These are phyloP conservation scores for Xanthorhoe spadicearia DNA, from an alignment of 2,888 invertebrate genomes.

Conservation along the genomic window DNA sequence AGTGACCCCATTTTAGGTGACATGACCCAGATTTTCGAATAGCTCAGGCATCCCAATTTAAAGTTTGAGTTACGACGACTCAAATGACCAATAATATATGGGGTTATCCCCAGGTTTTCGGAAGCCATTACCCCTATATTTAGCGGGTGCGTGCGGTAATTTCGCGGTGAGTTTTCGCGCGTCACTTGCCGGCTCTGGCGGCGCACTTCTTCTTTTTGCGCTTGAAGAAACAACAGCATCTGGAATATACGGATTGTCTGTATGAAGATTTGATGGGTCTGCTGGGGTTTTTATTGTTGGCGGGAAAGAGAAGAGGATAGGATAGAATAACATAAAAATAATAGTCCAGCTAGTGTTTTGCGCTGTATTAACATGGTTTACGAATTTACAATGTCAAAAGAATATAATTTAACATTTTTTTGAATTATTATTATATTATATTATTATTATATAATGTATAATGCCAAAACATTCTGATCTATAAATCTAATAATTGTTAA, in stretches of 20 bases:
- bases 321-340: slow-evolving; percentile 7
- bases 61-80: too few relatives aligned
- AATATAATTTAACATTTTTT: too few relatives aligned
- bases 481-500: too few relatives aligned
- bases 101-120: slow-evolving; percentile 13
- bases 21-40: background rate
- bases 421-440: too few relatives aligned
- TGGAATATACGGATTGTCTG: slow-evolving; percentile 86
- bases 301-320: slow-evolving; percentile 15
- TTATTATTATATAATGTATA: too few relatives aligned
- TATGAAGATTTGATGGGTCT: slow-evolving; percentile 83
- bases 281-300: slow-evolving; percentile 66
- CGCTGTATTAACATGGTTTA: too few relatives aligned
- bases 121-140: slow-evolving; percentile 20
- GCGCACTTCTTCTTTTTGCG: slow-evolving; percentile 99
- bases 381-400: too few relatives aligned
- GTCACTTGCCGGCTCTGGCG: slow-evolving; percentile 95
- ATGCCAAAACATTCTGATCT: too few relatives aligned
- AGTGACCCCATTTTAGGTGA: background rate
- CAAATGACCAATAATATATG: background rate
- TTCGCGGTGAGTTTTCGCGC: slow-evolving; percentile 72
- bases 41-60: too few relatives aligned
- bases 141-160: slow-evolving; percentile 39
- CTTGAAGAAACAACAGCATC: slow-evolving; percentile 99
- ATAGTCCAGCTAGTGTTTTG: too few relatives aligned